Conservation (phyloP, 2,797 vertebrate genomes). For the Leucoraja ocellata region DNA sequence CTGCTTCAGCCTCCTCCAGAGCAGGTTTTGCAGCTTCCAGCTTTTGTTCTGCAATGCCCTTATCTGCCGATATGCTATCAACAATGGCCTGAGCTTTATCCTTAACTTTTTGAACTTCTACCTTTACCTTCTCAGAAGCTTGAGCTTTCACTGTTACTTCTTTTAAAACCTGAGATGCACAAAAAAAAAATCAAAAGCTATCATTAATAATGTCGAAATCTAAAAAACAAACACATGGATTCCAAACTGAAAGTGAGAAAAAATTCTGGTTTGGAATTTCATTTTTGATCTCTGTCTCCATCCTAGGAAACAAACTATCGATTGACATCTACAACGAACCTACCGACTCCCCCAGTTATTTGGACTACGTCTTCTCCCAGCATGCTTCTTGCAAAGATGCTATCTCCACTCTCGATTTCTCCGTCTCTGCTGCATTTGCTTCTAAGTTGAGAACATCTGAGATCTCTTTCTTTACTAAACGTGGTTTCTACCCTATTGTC, state of each 20-base stretch:
- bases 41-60: conserved; percentile 81
- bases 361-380: too few species aligned
- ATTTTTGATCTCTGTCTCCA: too few species aligned
- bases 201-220: not conserved
- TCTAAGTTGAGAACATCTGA: too few species aligned
- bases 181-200: conserved; percentile 21
- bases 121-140: conserved; percentile 82
- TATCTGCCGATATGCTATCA: conserved; percentile 84
- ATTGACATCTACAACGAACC: too few species aligned
- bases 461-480: too few species aligned
- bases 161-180: conserved; percentile 73
- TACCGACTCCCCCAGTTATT: too few species aligned
- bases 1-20: conserved; percentile 81
- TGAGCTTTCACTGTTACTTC: conserved; percentile 91
- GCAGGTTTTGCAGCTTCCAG: conserved; percentile 81
- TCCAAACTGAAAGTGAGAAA: not conserved
- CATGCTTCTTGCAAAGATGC: too few species aligned
- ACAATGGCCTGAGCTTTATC: conserved; percentile 91
- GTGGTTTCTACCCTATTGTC: too few species aligned
- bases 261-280: not conserved
- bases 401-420: too few species aligned
- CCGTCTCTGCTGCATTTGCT: too few species aligned
- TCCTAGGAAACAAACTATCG: too few species aligned
- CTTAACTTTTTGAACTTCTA: conserved; percentile 92
- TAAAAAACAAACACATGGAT: not conserved